phyloP scores from a whole-genome alignment of 2,888 invertebrate genomes.

The Muscina levida region DNA sequence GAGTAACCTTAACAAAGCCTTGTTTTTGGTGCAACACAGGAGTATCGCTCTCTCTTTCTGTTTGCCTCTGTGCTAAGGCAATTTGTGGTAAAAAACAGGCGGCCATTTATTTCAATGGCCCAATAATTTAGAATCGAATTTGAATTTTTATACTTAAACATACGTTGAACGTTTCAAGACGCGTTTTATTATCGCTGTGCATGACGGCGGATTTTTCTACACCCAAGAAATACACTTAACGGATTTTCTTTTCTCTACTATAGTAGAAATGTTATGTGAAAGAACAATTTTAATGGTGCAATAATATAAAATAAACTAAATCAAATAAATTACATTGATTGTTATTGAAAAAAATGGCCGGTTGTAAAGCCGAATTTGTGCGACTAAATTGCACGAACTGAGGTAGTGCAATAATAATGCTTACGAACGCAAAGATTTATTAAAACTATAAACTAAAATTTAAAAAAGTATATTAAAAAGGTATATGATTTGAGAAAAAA shows the following conservation, averaged over 20 bases:
- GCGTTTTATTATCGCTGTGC: constrained; percentile 63
- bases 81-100: constrained; percentile 31
- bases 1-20: constrained; percentile 9
- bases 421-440: no score
- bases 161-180: constrained; percentile 69
- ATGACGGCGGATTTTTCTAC: constrained; percentile 21
- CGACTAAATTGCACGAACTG: no score
- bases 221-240: constrained; percentile 15
- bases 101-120: constrained; percentile 63
- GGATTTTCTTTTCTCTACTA: constrained; percentile 31
- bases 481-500: no score
- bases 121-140: constrained; percentile 75
- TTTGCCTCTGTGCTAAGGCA: constrained; percentile 31
- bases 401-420: no score
- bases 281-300: background rate
- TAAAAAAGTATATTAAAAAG: no score
- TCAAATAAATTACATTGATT: no score
- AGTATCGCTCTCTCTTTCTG: constrained; percentile 55
- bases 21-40: no score
- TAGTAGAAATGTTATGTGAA: background rate
- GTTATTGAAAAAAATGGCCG: no score
- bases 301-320: no score
- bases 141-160: constrained; percentile 75
- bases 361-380: no score
- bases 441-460: no score